phyloP scores from a whole-genome alignment of 2,888 invertebrate species.

The Selenia dentaria region DNA sequence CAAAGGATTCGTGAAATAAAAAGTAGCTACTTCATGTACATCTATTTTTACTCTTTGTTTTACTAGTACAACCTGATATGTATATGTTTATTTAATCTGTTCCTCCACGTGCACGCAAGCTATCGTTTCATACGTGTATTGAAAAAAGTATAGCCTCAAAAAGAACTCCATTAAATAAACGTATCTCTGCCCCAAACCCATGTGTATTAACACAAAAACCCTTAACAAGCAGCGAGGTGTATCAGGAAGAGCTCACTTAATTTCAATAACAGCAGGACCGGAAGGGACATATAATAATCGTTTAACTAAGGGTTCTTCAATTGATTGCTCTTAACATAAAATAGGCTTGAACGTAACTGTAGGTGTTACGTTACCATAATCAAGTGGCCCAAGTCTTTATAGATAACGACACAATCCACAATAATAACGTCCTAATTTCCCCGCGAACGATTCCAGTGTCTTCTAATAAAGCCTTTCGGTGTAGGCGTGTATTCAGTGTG shows the following conservation, averaged over 20 bases:
- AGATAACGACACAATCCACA: constrained; percentile 23
- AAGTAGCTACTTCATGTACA: too few relatives aligned
- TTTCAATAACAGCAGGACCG: constrained; percentile 16
- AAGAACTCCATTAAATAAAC: too few relatives aligned
- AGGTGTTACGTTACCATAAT: constrained; percentile 19
- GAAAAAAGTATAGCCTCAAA: too few relatives aligned
- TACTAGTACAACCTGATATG: too few relatives aligned
- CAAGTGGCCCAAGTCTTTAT: constrained; percentile 15
- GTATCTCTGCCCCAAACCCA: too few relatives aligned
- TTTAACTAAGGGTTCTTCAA: constrained; percentile 21
- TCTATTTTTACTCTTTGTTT: too few relatives aligned
- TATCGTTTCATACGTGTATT: too few relatives aligned
- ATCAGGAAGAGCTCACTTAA: constrained; percentile 4
- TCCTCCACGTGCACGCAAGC: too few relatives aligned
- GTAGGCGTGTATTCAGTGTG: constrained; percentile 61
- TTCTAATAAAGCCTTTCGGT: constrained; percentile 62
- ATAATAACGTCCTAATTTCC: constrained; percentile 49
- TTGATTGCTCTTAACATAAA: constrained; percentile 18
- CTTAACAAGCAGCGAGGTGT: neutral
- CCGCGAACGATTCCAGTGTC: constrained; percentile 55
- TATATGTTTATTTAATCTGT: too few relatives aligned
- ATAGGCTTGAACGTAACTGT: constrained; percentile 10
- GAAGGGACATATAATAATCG: constrained; percentile 19
- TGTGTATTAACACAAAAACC: too few relatives aligned
- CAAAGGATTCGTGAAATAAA: too few relatives aligned